Evolutionary conservation across 2,888 invertebrate species (phyloP), one percentile per base, ranked within the genome.

Genomic region (Orthosia gothica): DNA sequence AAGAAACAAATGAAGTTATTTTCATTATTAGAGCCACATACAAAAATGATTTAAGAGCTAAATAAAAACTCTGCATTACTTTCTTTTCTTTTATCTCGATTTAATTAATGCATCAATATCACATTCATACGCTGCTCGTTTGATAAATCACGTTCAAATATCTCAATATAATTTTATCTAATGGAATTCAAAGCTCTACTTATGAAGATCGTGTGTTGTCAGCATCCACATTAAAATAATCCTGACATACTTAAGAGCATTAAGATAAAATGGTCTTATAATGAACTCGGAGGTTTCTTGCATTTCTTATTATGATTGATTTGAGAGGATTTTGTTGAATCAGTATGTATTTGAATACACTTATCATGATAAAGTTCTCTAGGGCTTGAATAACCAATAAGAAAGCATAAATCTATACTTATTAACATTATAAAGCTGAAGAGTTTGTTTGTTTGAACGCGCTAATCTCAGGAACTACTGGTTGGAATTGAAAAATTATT

Each of bases 201-300:
- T 81, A 84, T 74, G 64, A 69, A 61, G 32, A 70, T 62, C 54
- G 77, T 76, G 69, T 79, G 76, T 81, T 83, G 75, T 79, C 77
- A 68, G 72, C 70, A 75, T 68, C 77, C 82, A 84, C 72, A 88
- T 88, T 87, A 83, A 84, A 87, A 89, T 92, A 92, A 89, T 91
- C 91, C 91, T 90, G 85, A 81, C 79, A 77, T 67, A 87, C 85
- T 82, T 86, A 83, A 82, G 81, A 87, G 89, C 83, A 89, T 92
- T 91, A 91, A 90, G 91, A 94, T 93, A 91, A 90, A 82, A 78
- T 78, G 77, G 54, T 82, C 55, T 78, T 76, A 79, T 76, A 70
- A 81, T 74, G 71, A 84, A 74, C 65, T 76, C 12, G 2, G 20
- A 54, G 65, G 71, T 58, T 54, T 69, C 70, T 79, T 83, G n/a